A percentile compares a stretch with the other conserved stretches of the same genome.
phyloP scores from a whole-genome alignment of 2,797 vertebrate species.

The Catamblyrhynchus diadema region DNA sequence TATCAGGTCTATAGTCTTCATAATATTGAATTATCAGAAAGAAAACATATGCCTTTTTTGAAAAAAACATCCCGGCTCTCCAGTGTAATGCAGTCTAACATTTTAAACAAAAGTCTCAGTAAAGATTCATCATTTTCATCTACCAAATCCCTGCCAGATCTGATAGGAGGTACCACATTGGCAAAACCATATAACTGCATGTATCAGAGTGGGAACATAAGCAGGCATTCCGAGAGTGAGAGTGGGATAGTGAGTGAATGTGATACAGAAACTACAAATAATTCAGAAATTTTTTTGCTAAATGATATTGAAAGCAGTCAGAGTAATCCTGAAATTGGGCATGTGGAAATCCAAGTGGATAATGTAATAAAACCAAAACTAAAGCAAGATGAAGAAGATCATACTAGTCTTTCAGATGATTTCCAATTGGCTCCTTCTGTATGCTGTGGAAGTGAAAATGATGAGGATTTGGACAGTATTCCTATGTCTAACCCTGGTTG shows the following conservation, averaged over 20 bases:
- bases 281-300: constrained; percentile 81
- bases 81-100: constrained; percentile 69
- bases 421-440: constrained; percentile 62
- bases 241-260: constrained; percentile 92
- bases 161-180: constrained; percentile 75
- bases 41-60: constrained; percentile 72
- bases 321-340: constrained; percentile 63
- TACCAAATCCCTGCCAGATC: constrained; percentile 88
- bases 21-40: constrained; percentile 81
- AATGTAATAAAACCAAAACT: constrained; percentile 66
- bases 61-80: constrained; percentile 64
- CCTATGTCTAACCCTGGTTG: constrained; percentile 39
- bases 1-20: constrained; percentile 93
- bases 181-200: constrained; percentile 66
- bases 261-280: constrained; percentile 82
- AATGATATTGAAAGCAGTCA: constrained; percentile 70
- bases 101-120: constrained; percentile 84
- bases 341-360: constrained; percentile 57
- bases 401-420: constrained; percentile 52
- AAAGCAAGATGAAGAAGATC: constrained; percentile 62
- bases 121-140: constrained; percentile 93
- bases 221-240: constrained; percentile 87
- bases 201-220: constrained; percentile 73
- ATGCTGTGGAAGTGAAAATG: constrained; percentile 64
- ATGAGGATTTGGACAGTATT: constrained; percentile 64